Percentiles rank a stretch among this genome's conserved stretches.
These are phyloP conservation scores for Epistrophella euchroma DNA, from an alignment of 2,888 invertebrate genomes.

Conservation along the genomic window DNA sequence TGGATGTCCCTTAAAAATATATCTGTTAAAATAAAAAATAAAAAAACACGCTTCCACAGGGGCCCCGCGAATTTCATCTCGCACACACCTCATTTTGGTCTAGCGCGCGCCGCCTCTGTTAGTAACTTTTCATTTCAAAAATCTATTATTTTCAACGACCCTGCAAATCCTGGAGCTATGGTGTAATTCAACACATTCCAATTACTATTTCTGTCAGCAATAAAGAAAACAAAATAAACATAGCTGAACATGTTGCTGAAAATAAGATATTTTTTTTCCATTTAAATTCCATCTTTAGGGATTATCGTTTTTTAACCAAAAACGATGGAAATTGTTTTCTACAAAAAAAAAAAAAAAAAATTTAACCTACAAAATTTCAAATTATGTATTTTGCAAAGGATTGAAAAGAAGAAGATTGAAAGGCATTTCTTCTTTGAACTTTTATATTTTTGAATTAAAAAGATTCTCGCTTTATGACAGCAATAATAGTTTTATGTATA, in stretches of 20 bases:
- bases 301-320: background rate
- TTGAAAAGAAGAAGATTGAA: background rate
- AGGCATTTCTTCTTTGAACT: too few relatives aligned
- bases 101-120: too few relatives aligned
- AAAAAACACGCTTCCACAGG: too few relatives aligned
- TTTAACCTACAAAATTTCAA: background rate
- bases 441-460: background rate
- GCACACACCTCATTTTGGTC: too few relatives aligned
- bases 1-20: too few relatives aligned
- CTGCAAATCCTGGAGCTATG: background rate
- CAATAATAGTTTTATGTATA: background rate
- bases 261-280: constrained; percentile 4
- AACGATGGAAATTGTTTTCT: constrained; percentile 1
- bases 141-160: background rate
- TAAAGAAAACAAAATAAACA: background rate
- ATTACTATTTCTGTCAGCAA: constrained; percentile 10
- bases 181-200: too few relatives aligned
- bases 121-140: background rate
- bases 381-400: background rate
- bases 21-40: too few relatives aligned
- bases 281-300: background rate
- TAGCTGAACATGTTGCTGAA: background rate
- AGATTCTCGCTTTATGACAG: background rate
- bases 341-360: background rate
- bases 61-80: too few relatives aligned